A percentile compares a stretch with the other conserved stretches of the same genome.
These are phyloP conservation scores for Aplysia californica DNA, from an alignment of 1,140 invertebrate species.

Conservation along the genomic window DNA sequence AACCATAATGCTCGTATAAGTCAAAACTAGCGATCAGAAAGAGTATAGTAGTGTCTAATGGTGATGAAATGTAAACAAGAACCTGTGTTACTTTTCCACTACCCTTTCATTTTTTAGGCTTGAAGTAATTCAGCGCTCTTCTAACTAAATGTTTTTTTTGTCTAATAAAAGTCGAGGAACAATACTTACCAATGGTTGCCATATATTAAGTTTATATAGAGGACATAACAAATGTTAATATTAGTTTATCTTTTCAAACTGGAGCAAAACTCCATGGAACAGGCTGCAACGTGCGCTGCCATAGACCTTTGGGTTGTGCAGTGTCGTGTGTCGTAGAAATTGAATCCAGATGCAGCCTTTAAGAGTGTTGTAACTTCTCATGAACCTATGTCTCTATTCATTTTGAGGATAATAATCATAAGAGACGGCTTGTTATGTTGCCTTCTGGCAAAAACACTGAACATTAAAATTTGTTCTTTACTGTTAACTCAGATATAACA, in stretches of 20 bases:
- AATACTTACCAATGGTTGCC: not conserved
- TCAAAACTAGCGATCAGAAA: not conserved
- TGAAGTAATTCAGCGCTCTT: not conserved
- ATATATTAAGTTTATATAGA: not conserved
- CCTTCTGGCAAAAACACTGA: too few species aligned
- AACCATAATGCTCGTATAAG: not conserved
- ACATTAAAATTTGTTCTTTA: not conserved
- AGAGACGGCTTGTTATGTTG: too few species aligned
- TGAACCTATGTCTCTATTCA: not conserved
- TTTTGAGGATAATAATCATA: not conserved
- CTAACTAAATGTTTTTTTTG: not conserved
- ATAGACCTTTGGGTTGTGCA: not conserved
- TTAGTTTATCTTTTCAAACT: not conserved
- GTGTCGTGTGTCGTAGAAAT: not conserved
- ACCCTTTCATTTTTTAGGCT: not conserved
- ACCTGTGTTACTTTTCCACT: not conserved
- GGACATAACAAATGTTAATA: not conserved
- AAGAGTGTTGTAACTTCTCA: not conserved
- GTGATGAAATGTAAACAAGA: not conserved
- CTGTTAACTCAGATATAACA: too few species aligned
- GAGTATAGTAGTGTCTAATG: too few species aligned
- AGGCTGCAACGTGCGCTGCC: not conserved
- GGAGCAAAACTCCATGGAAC: not conserved
- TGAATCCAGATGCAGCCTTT: not conserved
- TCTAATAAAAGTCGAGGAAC: not conserved